Conservation (phyloP, 1,140 invertebrate species). For the Trypoxylus dichotomus region DNA sequence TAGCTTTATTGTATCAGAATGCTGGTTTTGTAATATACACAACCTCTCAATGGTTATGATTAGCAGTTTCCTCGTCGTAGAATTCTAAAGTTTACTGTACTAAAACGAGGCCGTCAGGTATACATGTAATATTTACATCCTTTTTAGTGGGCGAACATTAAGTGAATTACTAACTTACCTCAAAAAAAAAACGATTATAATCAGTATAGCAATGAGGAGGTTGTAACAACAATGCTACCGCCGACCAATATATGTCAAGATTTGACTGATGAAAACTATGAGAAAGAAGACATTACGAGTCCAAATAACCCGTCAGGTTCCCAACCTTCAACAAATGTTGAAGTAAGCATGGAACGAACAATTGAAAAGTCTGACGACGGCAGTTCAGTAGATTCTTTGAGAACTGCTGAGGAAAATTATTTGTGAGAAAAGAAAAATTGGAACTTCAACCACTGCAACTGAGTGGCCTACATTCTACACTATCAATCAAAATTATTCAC, state of each 20-base stretch:
- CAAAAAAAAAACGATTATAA: not conserved
- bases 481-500: no score
- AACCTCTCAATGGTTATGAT: not conserved
- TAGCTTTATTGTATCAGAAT: not conserved
- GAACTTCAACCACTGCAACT: no score
- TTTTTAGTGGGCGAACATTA: not conserved
- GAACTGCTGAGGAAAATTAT: not conserved
- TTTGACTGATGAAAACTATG: not conserved
- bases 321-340: not conserved
- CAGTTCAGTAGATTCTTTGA: not conserved
- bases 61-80: no score
- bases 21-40: not conserved
- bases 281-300: not conserved
- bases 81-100: not conserved
- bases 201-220: not conserved
- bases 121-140: not conserved
- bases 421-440: no score
- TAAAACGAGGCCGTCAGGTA: not conserved
- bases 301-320: not conserved
- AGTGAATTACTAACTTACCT: conserved; percentile 2
- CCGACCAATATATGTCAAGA: not conserved
- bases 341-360: not conserved
- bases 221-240: not conserved
- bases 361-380: not conserved
- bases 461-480: no score